phyloP scores from a whole-genome alignment of 2,888 invertebrate genomes.

The Andrena bicolor region DNA sequence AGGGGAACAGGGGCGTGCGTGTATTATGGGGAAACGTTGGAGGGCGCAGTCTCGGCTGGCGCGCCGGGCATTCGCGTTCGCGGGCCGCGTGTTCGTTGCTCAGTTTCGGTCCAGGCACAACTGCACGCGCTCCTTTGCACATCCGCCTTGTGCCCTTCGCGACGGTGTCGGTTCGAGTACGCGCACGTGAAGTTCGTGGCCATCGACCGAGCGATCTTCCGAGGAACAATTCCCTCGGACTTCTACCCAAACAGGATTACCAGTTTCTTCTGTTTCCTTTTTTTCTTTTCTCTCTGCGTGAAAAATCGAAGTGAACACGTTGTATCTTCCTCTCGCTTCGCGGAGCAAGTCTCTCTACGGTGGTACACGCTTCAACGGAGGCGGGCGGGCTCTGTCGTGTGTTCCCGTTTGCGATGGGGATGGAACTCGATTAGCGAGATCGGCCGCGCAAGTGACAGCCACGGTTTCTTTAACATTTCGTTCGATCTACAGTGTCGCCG shows the following conservation, averaged over 20 bases:
- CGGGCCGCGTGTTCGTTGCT: slow-evolving; percentile 79
- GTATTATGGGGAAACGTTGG: slow-evolving; percentile 77
- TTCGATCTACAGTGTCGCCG: background rate
- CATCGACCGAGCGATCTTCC: background rate
- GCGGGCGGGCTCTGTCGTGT: background rate
- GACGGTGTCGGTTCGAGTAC: background rate
- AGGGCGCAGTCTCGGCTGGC: slow-evolving; percentile 81
- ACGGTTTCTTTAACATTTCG: background rate
- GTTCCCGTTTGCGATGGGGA: background rate
- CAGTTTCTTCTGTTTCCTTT: background rate
- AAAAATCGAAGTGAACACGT: background rate
- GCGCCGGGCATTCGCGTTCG: slow-evolving; percentile 79
- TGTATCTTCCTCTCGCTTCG: background rate
- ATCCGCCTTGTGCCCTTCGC: slow-evolving; percentile 30
- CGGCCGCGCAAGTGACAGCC: slow-evolving; percentile 1
- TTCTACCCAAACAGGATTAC: background rate
- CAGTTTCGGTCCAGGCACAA: slow-evolving; percentile 80
- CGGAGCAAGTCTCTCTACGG: background rate
- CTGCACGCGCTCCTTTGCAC: slow-evolving; percentile 63
- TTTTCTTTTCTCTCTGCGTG: background rate
- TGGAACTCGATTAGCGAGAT: background rate
- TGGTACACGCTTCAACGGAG: background rate
- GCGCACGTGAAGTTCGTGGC: slow-evolving; percentile 15
- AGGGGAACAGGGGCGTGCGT: slow-evolving; percentile 69
- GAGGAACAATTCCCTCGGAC: background rate